Conservation (phyloP, 2,888 invertebrate species). For the Nymphalis urticae region DNA sequence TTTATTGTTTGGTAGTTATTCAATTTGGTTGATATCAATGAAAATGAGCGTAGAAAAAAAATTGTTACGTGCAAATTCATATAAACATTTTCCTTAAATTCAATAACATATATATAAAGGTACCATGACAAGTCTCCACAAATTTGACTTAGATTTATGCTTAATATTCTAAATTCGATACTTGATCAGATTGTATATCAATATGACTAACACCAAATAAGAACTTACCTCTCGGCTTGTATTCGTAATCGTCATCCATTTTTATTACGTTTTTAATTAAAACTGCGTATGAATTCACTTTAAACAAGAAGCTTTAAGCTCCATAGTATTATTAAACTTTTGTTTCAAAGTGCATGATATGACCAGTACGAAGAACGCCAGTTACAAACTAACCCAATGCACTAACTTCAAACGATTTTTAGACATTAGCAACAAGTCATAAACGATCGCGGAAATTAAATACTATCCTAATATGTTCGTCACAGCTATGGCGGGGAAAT, state of each 20-base stretch:
- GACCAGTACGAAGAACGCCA: constrained; percentile 31
- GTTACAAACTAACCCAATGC: constrained; percentile 39
- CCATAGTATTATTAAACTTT: constrained; percentile 6
- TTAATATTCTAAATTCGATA: no score
- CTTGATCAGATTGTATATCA: background rate
- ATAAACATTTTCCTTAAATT: no score
- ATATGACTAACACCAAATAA: background rate
- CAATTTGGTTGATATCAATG: no score
- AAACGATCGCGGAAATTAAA: background rate
- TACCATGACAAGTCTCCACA: no score
- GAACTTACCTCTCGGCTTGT: constrained; percentile 31
- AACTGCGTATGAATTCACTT: background rate
- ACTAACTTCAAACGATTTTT: constrained; percentile 35
- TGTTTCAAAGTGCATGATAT: constrained; percentile 12
- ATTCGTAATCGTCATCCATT: constrained; percentile 34
- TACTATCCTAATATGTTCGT: background rate
- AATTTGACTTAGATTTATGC: no score
- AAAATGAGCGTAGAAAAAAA: no score
- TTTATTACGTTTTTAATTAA: background rate
- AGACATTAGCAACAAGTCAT: constrained; percentile 17
- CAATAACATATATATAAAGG: no score
- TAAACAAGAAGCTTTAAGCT: background rate
- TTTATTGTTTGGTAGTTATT: no score
- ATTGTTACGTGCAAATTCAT: no score
- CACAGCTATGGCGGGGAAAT: background rate